phyloP scores from a whole-genome alignment of 2,797 vertebrate genomes.

The Aselliscus stoliczkanus region DNA sequence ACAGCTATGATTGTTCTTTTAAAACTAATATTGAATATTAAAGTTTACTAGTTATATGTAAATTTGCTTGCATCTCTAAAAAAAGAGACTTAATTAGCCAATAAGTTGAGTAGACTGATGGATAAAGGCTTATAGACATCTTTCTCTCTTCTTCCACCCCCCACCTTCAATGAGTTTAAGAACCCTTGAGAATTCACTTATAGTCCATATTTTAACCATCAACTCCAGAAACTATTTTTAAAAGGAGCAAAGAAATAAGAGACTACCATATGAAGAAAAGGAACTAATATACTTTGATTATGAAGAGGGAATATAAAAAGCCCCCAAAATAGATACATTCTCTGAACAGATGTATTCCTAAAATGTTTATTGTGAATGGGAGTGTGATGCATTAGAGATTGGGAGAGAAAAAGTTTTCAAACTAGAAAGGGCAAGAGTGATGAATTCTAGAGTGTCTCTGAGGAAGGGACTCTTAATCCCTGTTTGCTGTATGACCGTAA shows the following conservation, averaged over 20 bases:
- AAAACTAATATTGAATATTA: slow-evolving; percentile 4
- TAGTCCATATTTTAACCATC: background rate
- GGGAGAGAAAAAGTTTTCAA: background rate
- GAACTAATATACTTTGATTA: background rate
- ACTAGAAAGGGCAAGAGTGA: background rate
- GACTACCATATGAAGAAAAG: background rate
- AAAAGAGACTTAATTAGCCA: background rate
- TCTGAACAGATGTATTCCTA: background rate
- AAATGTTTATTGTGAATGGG: background rate
- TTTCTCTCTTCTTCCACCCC: background rate
- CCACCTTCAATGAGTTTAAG: background rate
- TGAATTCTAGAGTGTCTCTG: background rate
- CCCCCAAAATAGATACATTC: background rate
- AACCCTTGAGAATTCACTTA: background rate
- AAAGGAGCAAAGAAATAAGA: background rate
- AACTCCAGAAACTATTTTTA: slow-evolving; percentile 38
- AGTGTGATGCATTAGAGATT: background rate
- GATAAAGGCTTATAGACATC: background rate
- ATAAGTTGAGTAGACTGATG: background rate
- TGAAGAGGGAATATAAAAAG: background rate
- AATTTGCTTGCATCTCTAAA: background rate
- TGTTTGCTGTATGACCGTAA: background rate
- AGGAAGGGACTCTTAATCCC: background rate
- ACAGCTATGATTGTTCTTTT: background rate
- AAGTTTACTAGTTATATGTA: background rate